Evolutionary conservation across 2,113 vertebrate genomes (phyloP), one percentile per base, ranked within the genome.

Genomic region (Notothenia rossii): DNA sequence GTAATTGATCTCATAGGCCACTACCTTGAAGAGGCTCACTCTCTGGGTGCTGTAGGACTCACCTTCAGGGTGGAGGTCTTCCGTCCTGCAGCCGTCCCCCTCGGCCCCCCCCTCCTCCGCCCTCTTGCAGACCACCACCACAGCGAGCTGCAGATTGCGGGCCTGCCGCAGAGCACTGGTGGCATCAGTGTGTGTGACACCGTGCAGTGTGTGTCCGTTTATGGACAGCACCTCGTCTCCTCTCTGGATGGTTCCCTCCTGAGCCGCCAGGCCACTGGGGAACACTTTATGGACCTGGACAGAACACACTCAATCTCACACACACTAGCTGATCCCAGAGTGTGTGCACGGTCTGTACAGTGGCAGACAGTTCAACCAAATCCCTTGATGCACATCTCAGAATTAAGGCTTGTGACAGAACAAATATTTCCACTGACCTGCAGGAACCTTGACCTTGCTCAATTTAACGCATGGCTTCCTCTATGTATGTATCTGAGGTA

Each of bases 221-320:
- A 99, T 97, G 9, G 98, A 99, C 65, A 99, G 84, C 1, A 99
- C 96, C 89, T 97, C 96, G 0, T 97, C 96, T 60, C 97, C 97
- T 92, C 96, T 97, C 90, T 97, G 95, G 36, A 99, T 97, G 8
- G 98, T 99, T 29, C 98, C 98, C 86, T 99, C 97, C 87, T 97
- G 96, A 71, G 93, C 95, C 0, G 97, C 97, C 85, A 99, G 87
- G 14, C 98, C 97, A 0, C 89, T 94, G 36, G 96, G 95, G 85
- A 99, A 99, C 63, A 99, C 97, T 40, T 91, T 96, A 91, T 99
- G 98, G 43, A 99, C 97, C 98, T 99, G 54, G 48, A 55, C 17
- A 20, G 0, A 46, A 72, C 17, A 58, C 17, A 33, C 1, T 1
- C 45, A 56, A 12, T 13, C 4, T 0, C 13, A n/a, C 13, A 29